Evolutionary conservation across 2,113 vertebrate species (phyloP).

Genomic region (Ia io): DNA sequence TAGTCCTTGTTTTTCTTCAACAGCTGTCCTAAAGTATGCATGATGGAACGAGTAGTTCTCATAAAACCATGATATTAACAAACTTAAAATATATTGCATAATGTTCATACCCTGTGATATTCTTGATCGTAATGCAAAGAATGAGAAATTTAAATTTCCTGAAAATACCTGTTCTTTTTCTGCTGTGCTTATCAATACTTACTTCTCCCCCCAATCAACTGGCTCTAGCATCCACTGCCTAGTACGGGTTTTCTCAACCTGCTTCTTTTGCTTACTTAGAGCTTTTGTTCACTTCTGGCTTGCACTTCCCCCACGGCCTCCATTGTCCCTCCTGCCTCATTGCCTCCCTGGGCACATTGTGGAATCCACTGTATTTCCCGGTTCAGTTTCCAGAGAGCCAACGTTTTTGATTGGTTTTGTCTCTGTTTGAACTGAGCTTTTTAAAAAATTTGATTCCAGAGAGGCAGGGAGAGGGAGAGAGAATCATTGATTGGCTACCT

Average conservation of each 20-base stretch:
- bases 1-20: no score
- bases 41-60: no score
- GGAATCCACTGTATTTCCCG: not conserved
- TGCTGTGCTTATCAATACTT: not conserved
- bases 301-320: not conserved
- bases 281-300: not conserved
- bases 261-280: not conserved
- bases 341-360: not conserved
- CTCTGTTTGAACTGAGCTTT: not conserved
- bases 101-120: no score
- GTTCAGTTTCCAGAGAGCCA: not conserved
- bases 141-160: no score
- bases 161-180: no score
- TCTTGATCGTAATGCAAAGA: no score
- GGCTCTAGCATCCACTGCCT: accelerated
- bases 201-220: not conserved
- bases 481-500: no score
- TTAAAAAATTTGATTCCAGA: not conserved
- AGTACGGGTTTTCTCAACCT: not conserved
- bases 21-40: no score
- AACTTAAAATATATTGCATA: no score
- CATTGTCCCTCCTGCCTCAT: not conserved
- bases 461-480: no score
- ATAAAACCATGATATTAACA: no score
- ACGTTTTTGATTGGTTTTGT: not conserved